phyloP scores from a whole-genome alignment of 2,888 invertebrate genomes.

The Rhodophaea formosa region DNA sequence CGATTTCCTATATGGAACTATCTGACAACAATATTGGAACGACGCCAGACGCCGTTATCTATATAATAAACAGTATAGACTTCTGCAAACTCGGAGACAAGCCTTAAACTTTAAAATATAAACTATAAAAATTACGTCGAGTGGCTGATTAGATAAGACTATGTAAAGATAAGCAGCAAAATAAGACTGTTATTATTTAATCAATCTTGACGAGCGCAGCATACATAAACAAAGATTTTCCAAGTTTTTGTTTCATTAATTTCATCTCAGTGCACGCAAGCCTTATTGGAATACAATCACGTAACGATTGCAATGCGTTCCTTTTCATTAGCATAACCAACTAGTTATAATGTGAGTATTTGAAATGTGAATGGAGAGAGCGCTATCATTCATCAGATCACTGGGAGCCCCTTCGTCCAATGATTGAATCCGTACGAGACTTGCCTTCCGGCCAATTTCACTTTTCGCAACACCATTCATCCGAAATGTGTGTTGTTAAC shows the following conservation, averaged over 20 bases:
- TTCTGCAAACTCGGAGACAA: neutral
- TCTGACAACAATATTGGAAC: neutral
- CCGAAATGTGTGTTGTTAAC: neutral
- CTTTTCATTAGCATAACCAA: slow-evolving; percentile 13
- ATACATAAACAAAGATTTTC: slow-evolving; percentile 7
- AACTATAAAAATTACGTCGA: neutral
- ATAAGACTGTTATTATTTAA: slow-evolving; percentile 1
- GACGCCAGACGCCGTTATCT: slow-evolving; percentile 3
- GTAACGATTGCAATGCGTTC: slow-evolving; percentile 12
- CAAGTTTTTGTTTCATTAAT: slow-evolving; percentile 6
- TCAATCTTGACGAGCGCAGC: neutral
- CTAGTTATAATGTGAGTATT: neutral
- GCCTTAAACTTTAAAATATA: slow-evolving; percentile 1
- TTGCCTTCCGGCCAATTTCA: slow-evolving; percentile 43
- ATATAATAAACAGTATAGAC: neutral
- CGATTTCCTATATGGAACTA: neutral
- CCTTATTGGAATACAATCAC: slow-evolving; percentile 15
- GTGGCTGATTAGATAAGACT: slow-evolving; percentile 3
- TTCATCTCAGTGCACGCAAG: slow-evolving; percentile 14
- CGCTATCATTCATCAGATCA: slow-evolving; percentile 35
- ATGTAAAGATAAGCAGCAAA: neutral
- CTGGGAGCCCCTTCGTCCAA: slow-evolving; percentile 31
- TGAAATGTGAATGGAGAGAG: slow-evolving; percentile 27
- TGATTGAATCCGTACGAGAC: slow-evolving; percentile 33
- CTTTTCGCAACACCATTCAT: slow-evolving; percentile 39